phyloP scores from a whole-genome alignment of 2,888 invertebrate species.

The Autographa gamma region DNA sequence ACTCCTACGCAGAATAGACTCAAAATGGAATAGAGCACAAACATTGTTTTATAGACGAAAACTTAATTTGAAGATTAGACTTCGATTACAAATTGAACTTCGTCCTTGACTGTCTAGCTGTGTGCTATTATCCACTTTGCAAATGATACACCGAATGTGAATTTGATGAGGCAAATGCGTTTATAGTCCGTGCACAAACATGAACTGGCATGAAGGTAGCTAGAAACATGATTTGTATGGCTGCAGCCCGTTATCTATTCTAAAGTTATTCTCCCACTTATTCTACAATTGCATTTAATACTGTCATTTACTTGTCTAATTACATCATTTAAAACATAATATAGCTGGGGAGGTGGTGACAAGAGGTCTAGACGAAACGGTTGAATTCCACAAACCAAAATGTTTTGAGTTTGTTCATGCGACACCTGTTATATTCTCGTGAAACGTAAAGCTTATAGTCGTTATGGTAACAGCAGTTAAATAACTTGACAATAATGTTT shows the following conservation, averaged over 20 bases:
- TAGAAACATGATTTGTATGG: background rate
- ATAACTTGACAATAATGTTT: no score
- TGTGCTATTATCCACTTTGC: conserved; percentile 3
- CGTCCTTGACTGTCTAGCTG: background rate
- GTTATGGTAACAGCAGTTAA: background rate
- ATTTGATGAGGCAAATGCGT: background rate
- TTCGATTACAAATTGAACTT: background rate
- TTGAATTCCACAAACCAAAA: background rate
- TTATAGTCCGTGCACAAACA: background rate
- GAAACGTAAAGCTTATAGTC: background rate
- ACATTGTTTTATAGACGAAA: no score
- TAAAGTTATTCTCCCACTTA: background rate
- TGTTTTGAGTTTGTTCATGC: conserved; percentile 1
- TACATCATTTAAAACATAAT: no score
- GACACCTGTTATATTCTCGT: conserved; percentile 4
- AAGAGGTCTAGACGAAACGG: background rate
- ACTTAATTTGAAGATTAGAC: no score
- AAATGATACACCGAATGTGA: background rate
- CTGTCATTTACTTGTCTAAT: background rate
- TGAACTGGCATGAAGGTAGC: no score
- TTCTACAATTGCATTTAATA: background rate
- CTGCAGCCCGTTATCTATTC: background rate
- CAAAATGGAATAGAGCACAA: background rate
- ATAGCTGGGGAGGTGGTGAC: background rate
- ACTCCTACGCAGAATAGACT: background rate